Evolutionary conservation across 2,113 vertebrate genomes (phyloP), one percentile per base, ranked within the genome.

Genomic region (Anser brachyrhynchus): DNA sequence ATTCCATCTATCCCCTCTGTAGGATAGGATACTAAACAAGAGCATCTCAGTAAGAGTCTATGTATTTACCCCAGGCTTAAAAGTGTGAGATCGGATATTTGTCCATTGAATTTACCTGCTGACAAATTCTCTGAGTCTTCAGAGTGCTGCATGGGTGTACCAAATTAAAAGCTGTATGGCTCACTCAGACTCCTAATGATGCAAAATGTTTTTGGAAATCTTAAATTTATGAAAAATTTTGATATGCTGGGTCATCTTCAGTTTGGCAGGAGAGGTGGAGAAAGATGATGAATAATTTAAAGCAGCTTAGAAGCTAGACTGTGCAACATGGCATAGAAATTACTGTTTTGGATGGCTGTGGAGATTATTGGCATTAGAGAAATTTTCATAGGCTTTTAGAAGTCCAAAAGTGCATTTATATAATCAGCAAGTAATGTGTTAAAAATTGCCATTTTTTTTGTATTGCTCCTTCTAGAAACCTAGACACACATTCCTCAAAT

Each of bases 271-370:
- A 90, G 54, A 91, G 52, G 31, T 10, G 57, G 54, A 89, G 67
- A 59, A 82, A 49, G 25, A 21, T 79, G 54, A 58, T 92, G 33
- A 94, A 91, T 73, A 82, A 92, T 73, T 76, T 72, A 95, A 92
- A 94, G 79, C 54, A 10, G 0, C 39, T 62, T 28, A 90, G 57
- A 84, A 90, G n/a, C 17, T 35, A 57, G 35, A 15, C 49, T 92
- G 37, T 59, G 58, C 33, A 69, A 4, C 18, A 6, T 70, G 58
- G 54, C 35, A 4, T 54, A 43, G 49, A 71, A 43, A 72, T 69
- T 62, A 75, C 22, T 77, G 18, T 39, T 65, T 65, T 41, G 41
- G 25, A 41, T 65, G 28, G 26, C 62, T 65, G 3, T 65, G 37
- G 39, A 65, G 62, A 41, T 65, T 41, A 65, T 25, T 65, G 62